A percentile compares a stretch with the other conserved stretches of the same genome.
These are phyloP conservation scores for Siderastrea radians DNA, from an alignment of 92 coral and sea anemone species.

Conservation along the genomic window DNA sequence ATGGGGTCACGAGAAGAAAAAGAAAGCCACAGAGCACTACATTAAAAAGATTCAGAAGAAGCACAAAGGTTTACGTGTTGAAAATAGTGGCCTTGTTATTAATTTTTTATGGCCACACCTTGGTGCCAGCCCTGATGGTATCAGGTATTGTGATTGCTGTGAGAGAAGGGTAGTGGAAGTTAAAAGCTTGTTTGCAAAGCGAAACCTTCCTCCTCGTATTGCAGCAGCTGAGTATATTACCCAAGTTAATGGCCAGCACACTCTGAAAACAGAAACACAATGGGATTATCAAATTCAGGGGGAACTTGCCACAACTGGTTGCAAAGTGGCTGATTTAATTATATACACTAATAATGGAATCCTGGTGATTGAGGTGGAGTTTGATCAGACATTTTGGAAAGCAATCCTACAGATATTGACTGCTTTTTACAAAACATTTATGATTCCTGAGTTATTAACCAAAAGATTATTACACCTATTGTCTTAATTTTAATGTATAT, in stretches of 20 bases:
- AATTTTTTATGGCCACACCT: constrained; percentile 46
- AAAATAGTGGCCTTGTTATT: constrained; percentile 58
- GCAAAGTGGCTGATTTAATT: constrained; percentile 39
- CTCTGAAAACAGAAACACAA: constrained; percentile 45
- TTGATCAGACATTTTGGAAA: constrained; percentile 43
- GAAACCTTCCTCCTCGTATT: constrained; percentile 43
- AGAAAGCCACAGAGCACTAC: constrained; percentile 5
- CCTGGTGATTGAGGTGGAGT: constrained; percentile 42
- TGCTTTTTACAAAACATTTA: neutral
- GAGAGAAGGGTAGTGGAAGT: constrained; percentile 44
- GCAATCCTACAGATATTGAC: constrained; percentile 25
- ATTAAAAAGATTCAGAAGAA: constrained; percentile 22
- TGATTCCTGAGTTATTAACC: constrained; percentile 49
- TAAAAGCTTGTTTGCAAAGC: constrained; percentile 63
- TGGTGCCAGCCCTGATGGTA: constrained; percentile 61
- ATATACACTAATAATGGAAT: constrained; percentile 66
- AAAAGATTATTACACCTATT: constrained; percentile 16
- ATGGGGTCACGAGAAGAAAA: constrained; percentile 50
- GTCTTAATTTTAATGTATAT: neutral
- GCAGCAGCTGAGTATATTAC: constrained; percentile 50
- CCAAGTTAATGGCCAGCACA: constrained; percentile 25
- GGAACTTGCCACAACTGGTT: constrained; percentile 29
- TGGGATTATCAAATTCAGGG: constrained; percentile 67
- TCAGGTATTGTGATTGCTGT: constrained; percentile 45
- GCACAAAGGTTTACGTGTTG: constrained; percentile 21